These are phyloP conservation scores for Megaceryle maxima DNA, from an alignment of 2,113 vertebrate species.

Conservation along the genomic window DNA sequence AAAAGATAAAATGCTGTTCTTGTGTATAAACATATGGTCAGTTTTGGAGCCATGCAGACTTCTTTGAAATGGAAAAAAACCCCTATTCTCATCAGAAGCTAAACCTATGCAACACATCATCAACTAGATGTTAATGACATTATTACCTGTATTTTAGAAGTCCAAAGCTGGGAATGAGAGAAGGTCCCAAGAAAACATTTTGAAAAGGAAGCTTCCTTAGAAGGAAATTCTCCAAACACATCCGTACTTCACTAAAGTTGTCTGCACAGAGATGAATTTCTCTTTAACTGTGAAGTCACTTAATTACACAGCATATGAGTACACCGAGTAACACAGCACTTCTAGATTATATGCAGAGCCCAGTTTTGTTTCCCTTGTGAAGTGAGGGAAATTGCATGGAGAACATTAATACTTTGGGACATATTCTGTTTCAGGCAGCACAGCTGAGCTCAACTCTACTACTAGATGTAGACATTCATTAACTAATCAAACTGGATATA, in stretches of 20 bases:
- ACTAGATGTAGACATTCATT: not conserved
- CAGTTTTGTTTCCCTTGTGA: not conserved
- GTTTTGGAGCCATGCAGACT: not conserved
- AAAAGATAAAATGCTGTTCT: not conserved
- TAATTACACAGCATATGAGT: not conserved
- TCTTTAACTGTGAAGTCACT: not conserved
- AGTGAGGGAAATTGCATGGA: not conserved
- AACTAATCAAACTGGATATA: not conserved
- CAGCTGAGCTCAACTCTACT: not conserved
- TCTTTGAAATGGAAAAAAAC: not conserved
- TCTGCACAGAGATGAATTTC: not conserved
- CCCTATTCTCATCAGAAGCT: not conserved
- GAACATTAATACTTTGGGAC: not conserved
- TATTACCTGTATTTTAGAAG: not conserved
- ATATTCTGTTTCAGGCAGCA: not conserved
- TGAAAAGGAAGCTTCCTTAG: not conserved
- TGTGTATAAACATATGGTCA: not conserved
- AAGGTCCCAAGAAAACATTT: not conserved
- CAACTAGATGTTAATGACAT: not conserved
- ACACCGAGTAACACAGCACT: not conserved
- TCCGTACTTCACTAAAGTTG: not conserved
- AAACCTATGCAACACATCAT: not conserved
- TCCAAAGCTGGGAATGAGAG: not conserved
- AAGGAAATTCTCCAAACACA: not conserved
- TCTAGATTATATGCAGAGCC: not conserved